These are phyloP conservation scores for Monomorium pharaonis DNA, from an alignment of 1,140 invertebrate species.

Conservation along the genomic window DNA sequence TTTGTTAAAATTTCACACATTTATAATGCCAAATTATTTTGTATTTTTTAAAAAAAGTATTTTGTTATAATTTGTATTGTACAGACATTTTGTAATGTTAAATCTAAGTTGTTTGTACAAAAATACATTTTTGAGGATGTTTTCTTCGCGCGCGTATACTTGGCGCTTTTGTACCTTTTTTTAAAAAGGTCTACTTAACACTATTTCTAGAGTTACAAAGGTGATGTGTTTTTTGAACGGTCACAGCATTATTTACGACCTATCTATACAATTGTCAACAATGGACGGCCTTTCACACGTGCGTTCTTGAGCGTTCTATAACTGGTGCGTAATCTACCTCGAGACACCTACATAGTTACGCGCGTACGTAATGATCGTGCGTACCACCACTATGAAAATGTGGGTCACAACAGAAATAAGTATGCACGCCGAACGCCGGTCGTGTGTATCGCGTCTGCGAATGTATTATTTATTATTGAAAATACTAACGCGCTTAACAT, in stretches of 20 bases:
- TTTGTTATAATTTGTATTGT: too few species aligned
- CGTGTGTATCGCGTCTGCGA: background rate
- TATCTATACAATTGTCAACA: slow-evolving; percentile 2
- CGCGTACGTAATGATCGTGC: background rate
- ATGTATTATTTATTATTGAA: slow-evolving; percentile 31
- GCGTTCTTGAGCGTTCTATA: background rate
- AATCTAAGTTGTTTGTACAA: too few species aligned
- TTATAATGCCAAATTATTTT: too few species aligned
- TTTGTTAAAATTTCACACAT: too few species aligned
- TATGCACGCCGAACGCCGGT: background rate
- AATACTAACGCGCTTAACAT: background rate
- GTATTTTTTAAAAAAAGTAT: too few species aligned
- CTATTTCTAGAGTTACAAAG: background rate
- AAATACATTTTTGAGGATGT: too few species aligned
- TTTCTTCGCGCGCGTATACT: too few species aligned
- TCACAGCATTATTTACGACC: background rate
- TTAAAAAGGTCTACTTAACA: background rate
- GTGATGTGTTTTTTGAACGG: background rate
- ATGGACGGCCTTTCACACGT: background rate
- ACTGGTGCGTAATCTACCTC: background rate
- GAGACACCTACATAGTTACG: background rate
- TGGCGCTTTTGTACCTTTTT: too few species aligned
- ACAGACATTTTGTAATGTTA: too few species aligned
- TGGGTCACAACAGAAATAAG: slow-evolving; percentile 25
- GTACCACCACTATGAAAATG: background rate